phyloP scores from a whole-genome alignment of 2,888 invertebrate genomes.

The Isoperla grammatica region DNA sequence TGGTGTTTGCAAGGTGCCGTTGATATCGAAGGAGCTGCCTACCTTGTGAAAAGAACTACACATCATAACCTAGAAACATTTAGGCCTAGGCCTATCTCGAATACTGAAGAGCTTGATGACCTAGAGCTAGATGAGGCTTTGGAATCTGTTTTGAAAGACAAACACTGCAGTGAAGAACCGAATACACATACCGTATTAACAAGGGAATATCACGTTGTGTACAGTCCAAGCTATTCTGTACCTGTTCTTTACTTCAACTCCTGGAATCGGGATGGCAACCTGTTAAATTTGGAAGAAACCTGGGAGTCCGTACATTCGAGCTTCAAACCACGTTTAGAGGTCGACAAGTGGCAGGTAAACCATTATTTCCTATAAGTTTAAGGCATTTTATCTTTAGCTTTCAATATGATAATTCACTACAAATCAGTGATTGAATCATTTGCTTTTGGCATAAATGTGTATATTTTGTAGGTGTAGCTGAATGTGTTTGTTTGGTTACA shows the following conservation, averaged over 20 bases:
- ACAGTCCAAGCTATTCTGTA: slow-evolving; percentile 35
- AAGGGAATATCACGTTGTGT: slow-evolving; percentile 40
- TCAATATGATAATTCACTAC: no score
- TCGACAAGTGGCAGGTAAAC: slow-evolving; percentile 49
- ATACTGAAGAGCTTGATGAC: neutral
- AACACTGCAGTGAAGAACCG: neutral
- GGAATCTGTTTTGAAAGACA: neutral
- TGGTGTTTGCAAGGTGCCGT: neutral
- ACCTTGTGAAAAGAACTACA: slow-evolving; percentile 3
- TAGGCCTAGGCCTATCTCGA: neutral
- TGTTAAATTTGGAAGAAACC: slow-evolving; percentile 30
- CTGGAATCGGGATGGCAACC: slow-evolving; percentile 43
- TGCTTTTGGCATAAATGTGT: no score
- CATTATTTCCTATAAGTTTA: no score
- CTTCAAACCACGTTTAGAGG: slow-evolving; percentile 54
- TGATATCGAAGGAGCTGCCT: neutral
- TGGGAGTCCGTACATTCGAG: slow-evolving; percentile 41
- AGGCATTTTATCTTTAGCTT: no score
- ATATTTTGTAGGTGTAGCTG: no score
- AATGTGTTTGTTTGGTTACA: no score
- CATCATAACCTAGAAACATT: no score
- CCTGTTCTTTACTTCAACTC: slow-evolving; percentile 51
- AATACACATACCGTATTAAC: slow-evolving; percentile 32
- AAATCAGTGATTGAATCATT: no score
- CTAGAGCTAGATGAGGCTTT: neutral